phyloP scores from a whole-genome alignment of 2,797 vertebrate species.

The Anabacerthia variegaticeps region DNA sequence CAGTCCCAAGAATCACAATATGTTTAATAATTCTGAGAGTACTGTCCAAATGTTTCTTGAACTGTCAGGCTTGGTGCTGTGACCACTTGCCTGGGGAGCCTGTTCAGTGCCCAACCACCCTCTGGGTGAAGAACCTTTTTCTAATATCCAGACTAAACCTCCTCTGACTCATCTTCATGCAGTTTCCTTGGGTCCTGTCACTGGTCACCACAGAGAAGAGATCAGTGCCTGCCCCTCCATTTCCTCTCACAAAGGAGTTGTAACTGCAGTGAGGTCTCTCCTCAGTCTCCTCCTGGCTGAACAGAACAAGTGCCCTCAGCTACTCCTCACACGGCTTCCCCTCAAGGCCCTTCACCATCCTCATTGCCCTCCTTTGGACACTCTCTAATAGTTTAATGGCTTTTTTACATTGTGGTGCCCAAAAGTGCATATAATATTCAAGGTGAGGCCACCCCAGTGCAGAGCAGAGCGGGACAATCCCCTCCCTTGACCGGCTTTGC shows the following conservation, averaged over 20 bases:
- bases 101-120: background rate
- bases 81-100: background rate
- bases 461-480: background rate
- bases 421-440: accelerated
- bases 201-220: background rate
- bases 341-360: background rate
- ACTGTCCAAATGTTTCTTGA: background rate
- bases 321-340: accelerated
- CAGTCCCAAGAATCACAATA: background rate
- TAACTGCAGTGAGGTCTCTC: background rate
- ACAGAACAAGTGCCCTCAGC: background rate
- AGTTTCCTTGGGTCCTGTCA: accelerated
- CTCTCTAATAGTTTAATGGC: background rate
- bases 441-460: accelerated
- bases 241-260: accelerated
- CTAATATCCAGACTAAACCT: background rate
- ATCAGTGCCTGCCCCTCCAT: background rate
- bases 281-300: background rate
- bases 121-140: background rate
- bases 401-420: background rate
- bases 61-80: background rate
- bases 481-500: accelerated
- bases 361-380: background rate
- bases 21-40: background rate
- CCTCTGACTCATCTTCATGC: background rate